A percentile compares a stretch with the other conserved stretches of the same genome.
Evolutionary conservation across 1,140 invertebrate species (phyloP).

Genomic region (Ectropis grisescens): DNA sequence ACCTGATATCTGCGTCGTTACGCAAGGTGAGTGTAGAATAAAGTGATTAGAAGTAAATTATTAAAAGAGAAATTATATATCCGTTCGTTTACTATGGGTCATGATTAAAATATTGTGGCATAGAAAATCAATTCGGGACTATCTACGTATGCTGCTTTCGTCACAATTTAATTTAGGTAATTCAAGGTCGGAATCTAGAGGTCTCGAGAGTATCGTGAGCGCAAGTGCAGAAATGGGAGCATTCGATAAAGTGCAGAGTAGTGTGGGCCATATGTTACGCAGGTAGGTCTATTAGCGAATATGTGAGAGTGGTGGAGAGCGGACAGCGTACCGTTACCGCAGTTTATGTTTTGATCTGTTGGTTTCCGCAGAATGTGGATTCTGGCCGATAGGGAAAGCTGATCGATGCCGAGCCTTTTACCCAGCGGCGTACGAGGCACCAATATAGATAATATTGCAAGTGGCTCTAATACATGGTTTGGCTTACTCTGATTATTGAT

Average conservation of each 20-base stretch:
- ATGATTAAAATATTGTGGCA: constrained; percentile 18
- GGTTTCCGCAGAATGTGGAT: constrained; percentile 5
- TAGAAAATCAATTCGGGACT: constrained; percentile 29
- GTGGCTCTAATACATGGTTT: too few relatives aligned
- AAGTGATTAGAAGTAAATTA: constrained; percentile 5
- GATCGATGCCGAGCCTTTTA: too few relatives aligned
- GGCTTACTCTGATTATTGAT: too few relatives aligned
- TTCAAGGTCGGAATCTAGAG: constrained; percentile 32
- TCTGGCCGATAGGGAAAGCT: constrained; percentile 12
- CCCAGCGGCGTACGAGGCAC: too few relatives aligned
- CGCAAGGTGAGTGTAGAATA: constrained; percentile 35
- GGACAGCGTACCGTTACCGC: constrained; percentile 39
- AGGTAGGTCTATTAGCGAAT: constrained; percentile 26
- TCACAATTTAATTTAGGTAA: constrained; percentile 27
- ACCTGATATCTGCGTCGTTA: constrained; percentile 57
- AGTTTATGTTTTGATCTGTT: constrained; percentile 19
- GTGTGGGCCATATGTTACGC: constrained; percentile 49
- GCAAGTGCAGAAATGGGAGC: constrained; percentile 31
- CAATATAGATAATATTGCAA: too few relatives aligned
- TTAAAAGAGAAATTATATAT: constrained; percentile 5
- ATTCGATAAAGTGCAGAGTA: constrained; percentile 37
- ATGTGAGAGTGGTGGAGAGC: constrained; percentile 49
- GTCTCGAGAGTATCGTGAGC: constrained; percentile 18
- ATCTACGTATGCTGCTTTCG: constrained; percentile 30
- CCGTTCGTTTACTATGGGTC: too few relatives aligned